Evolutionary conservation across 2,888 invertebrate species (phyloP).

Genomic region (Eupithecia inturbata): DNA sequence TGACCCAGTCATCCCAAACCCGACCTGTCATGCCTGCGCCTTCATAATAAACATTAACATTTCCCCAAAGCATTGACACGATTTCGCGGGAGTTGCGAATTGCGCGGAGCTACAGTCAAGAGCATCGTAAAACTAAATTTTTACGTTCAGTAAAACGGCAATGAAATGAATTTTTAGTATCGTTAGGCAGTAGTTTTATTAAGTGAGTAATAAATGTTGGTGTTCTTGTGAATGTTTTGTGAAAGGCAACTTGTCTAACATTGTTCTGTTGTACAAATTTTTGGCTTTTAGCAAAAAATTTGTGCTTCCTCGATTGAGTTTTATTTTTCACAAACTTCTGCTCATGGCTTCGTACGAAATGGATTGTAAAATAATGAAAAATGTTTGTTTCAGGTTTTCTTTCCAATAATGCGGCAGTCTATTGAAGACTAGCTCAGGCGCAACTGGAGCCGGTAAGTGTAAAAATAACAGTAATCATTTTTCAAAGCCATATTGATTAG

Average conservation of each 20-base stretch:
- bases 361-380: background rate
- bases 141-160: constrained; percentile 48
- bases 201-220: constrained; percentile 52
- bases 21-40: background rate
- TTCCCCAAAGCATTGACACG: constrained; percentile 29
- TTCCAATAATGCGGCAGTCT: constrained; percentile 79
- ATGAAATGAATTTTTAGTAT: constrained; percentile 66
- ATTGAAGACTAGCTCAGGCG: constrained; percentile 77
- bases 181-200: constrained; percentile 63
- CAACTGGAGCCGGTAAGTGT: constrained; percentile 74
- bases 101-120: constrained; percentile 20
- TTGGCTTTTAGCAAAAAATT: too few species aligned
- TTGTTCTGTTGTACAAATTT: background rate
- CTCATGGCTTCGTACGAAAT: background rate
- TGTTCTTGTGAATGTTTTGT: constrained; percentile 29
- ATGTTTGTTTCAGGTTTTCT: constrained; percentile 74
- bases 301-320: background rate
- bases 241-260: constrained; percentile 5
- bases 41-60: constrained; percentile 23
- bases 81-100: constrained; percentile 16
- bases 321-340: background rate
- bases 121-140: constrained; percentile 45
- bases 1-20: background rate
- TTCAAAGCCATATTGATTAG: background rate
- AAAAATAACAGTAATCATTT: background rate